phyloP scores from a whole-genome alignment of 2,888 invertebrate species.

The Trichogramma evanescens region DNA sequence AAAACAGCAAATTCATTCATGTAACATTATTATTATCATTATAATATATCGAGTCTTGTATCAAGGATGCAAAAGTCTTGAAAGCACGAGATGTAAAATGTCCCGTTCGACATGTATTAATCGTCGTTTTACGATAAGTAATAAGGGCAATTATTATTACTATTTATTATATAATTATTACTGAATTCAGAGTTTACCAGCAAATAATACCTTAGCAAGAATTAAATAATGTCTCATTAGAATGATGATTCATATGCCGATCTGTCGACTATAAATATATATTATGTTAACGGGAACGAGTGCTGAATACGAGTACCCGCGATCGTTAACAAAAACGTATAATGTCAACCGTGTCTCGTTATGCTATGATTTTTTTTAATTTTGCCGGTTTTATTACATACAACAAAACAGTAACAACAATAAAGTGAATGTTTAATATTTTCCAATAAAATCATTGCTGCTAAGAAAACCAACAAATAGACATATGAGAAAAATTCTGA shows the following conservation, averaged over 20 bases:
- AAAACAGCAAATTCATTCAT: constrained; percentile 22
- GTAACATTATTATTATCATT: too few relatives aligned
- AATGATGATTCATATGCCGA: constrained; percentile 14
- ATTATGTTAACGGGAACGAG: constrained; percentile 23
- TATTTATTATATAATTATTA: constrained; percentile 18
- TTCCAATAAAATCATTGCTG: neutral
- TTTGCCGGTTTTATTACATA: neutral
- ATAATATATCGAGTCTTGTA: constrained; percentile 35
- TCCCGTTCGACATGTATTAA: constrained; percentile 45
- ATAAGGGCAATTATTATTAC: constrained; percentile 42
- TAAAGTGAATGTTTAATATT: neutral
- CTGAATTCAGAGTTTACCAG: constrained; percentile 45
- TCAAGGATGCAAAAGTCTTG: constrained; percentile 45
- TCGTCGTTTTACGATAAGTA: constrained; percentile 46
- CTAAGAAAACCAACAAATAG: neutral
- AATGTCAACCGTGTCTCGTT: constrained; percentile 5
- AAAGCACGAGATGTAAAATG: constrained; percentile 39
- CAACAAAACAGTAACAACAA: neutral
- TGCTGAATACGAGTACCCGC: constrained; percentile 24
- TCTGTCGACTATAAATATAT: constrained; percentile 9
- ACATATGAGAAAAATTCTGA: constrained; percentile 13
- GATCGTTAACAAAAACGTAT: constrained; percentile 27
- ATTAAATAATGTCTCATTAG: constrained; percentile 11
- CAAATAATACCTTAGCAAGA: constrained; percentile 20
- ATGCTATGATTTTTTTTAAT: neutral